Conservation (phyloP, 2,797 vertebrate species). For the Vultur gryphus region DNA sequence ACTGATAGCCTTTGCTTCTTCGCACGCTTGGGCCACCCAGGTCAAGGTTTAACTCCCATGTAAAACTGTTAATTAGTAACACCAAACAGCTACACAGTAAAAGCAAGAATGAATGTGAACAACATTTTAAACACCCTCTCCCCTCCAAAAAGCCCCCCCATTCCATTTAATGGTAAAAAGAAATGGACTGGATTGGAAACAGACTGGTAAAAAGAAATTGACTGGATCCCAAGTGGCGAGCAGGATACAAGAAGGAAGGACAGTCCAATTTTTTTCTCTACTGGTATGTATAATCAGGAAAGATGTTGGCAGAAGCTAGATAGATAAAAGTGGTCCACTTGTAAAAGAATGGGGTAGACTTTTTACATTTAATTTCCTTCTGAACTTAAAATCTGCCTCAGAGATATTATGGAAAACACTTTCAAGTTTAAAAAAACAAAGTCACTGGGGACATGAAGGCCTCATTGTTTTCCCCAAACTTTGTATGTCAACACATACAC, state of each 20-base stretch:
- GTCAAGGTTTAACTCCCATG: neutral
- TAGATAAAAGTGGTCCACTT: neutral
- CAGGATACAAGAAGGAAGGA: neutral
- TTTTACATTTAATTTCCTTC: neutral
- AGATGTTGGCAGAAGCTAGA: neutral
- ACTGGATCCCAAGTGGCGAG: neutral
- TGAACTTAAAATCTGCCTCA: neutral
- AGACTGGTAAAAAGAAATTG: neutral
- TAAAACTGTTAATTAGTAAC: neutral
- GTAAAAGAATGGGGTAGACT: neutral
- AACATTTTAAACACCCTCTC: neutral
- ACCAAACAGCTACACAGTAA: neutral
- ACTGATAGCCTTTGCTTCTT: neutral
- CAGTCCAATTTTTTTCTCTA: neutral
- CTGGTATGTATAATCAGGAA: neutral
- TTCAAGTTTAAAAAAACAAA: neutral
- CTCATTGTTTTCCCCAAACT: constrained; percentile 29
- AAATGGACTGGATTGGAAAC: neutral
- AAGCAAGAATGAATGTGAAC: fast-evolving
- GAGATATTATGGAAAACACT: neutral
- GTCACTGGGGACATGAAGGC: neutral
- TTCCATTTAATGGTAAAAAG: neutral
- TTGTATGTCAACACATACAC: constrained; percentile 48
- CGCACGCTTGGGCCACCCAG: fast-evolving
- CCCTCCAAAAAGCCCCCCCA: neutral